Evolutionary conservation across 30 jellyfish, hydroid and myxozoan species (phyloP), one percentile per base, ranked within the genome.

Genomic region (Sanderia malayensis): DNA sequence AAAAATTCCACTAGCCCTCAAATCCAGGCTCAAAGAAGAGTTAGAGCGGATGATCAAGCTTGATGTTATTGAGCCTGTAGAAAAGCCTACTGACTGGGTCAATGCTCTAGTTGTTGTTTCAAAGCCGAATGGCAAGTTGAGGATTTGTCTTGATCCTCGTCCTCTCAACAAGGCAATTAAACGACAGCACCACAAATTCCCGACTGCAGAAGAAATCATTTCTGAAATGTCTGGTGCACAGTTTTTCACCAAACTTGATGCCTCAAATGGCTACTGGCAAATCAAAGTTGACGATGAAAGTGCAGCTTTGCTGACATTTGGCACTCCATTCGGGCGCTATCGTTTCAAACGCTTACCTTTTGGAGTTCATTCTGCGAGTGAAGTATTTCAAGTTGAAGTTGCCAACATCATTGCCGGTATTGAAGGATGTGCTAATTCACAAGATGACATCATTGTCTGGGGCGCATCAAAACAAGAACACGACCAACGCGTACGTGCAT

Each of bases 381-480:
- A 83, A 41, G 49, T 83, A 3, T 83, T 61, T 64, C 95, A 83
- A 49, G 37, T 60, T 9, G 21, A 27, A 4, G 49, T 76, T 32
- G 72, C 86, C 24, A 45, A 77, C 25, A 61, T 74, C 34, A 31
- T 83, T 47, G 79, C 9, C 3, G 81, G 70, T 37, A 13, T 83
- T 10, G 75, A 46, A 7, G 86, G 85, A 4, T 87, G 27, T 11
- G 95, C 17, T 4, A 83, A 61, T 44, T 34, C 41, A 31, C 88
- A 74, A 57, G 95, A 76, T 32, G 92, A 81, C 63, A 75, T 82
- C 52, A 25, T 82, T 3, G 55, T 73, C 27, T 75, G 94, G 94
- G 94, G 88, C 1, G 31, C 24, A n/a, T 9, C 93, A 17, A 21
- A 7, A 2, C 94, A 61, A 47, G 60, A 37, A 58, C 93, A 23